Evolutionary conservation across 2,797 vertebrate genomes (phyloP), one percentile per base, ranked within the genome.

Genomic region (Gambelia wislizenii): DNA sequence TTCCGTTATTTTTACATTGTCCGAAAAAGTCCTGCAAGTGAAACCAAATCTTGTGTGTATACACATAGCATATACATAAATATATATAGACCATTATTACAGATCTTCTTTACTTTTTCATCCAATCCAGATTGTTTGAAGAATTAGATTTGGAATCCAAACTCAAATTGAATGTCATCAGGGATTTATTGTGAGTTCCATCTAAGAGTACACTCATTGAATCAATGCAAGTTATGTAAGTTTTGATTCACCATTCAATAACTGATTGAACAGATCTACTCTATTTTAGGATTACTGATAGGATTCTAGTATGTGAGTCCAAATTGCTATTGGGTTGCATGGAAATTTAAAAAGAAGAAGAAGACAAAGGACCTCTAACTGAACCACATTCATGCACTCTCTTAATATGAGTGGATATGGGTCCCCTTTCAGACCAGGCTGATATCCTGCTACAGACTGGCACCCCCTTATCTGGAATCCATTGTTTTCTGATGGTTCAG

Each of bases 11-110:
- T n/a, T n/a, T n/a, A n/a, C n/a, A n/a, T n/a, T n/a, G n/a, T n/a
- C n/a, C n/a, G n/a, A n/a, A n/a, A n/a, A n/a, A n/a, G n/a, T n/a
- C n/a, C n/a, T n/a, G n/a, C 1, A 30, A 67, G 59, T 33, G 36
- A 4, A 8, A 91, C 33, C 86, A 92, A 90, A 84, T 80, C 33
- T 80, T 61, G 5, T 75, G 49, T 33, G 10, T 52, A 1, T 52
- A 79, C 30, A 59, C 20, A 80, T 18, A 12, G 1, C 54, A 61
- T 0, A 14, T 4, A 79, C 20, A 59, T 20, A 54, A 12, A 54
- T 3, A 54, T 54, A n/a, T 42, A 14, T 10, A 4, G n/a, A 22
- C 42, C 22, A 25, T 80, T 36, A 52, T 79, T n/a, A n/a, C 3
- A 7, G 18, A 54, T n/a, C 16, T 16, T 52, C 13, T 18, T 54